Percentiles rank a stretch among this genome's conserved stretches.
Conservation (phyloP, 2,797 vertebrate species). For the Holocentrus rufus region DNA sequence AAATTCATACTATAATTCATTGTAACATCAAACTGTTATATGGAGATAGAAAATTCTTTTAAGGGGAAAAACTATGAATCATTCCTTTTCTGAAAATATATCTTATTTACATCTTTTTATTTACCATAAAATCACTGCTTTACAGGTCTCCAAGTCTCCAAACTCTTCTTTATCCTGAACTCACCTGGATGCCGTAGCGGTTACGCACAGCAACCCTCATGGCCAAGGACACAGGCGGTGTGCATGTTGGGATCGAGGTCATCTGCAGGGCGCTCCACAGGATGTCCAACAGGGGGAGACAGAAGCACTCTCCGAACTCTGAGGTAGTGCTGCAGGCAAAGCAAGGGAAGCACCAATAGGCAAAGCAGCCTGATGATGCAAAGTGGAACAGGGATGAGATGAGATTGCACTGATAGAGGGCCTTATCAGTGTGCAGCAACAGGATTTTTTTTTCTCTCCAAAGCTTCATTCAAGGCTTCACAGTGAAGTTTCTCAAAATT, state of each 20-base stretch:
- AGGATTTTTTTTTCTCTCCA: not conserved
- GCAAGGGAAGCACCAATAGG: conserved; percentile 35
- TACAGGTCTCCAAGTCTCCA: no score
- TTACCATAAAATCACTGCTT: no score
- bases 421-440: not conserved
- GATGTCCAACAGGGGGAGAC: conserved; percentile 61
- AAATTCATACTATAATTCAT: no score
- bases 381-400: not conserved
- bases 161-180: not conserved
- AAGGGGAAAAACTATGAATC: no score
- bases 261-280: not conserved
- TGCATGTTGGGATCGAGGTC: not conserved
- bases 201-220: conserved; percentile 28
- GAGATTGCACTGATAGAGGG: not conserved
- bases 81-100: no score
- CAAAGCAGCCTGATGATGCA: conserved; percentile 35
- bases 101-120: no score
- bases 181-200: conserved; percentile 40
- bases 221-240: conserved; percentile 28
- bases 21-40: no score
- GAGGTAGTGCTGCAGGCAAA: conserved; percentile 38
- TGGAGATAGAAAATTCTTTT: no score
- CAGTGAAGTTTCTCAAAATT: not conserved
- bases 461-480: not conserved
- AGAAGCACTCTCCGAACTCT: conserved; percentile 45